A percentile compares a stretch with the other conserved stretches of the same genome.
Conservation (phyloP, 1,140 invertebrate genomes). For the Scaptodrosophila lebanonensis region DNA sequence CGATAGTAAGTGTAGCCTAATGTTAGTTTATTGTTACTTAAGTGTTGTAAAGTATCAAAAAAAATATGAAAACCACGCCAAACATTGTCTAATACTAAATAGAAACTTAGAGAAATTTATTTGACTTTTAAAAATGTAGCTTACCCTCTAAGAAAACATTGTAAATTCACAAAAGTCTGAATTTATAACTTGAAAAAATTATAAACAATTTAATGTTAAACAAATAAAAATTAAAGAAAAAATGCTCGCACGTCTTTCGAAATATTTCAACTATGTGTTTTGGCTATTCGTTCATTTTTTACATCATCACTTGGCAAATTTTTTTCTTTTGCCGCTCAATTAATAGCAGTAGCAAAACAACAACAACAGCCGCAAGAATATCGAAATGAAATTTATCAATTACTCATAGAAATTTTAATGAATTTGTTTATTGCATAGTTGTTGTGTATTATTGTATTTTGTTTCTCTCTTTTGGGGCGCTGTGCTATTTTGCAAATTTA, state of each 20-base stretch:
- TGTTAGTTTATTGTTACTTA: slow-evolving; percentile 51
- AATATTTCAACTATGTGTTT: slow-evolving; percentile 59
- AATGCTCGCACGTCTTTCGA: slow-evolving; percentile 1
- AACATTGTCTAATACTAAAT: too few species aligned
- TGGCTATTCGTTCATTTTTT: slow-evolving; percentile 22
- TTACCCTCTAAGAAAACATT: too few species aligned
- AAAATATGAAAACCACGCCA: too few species aligned
- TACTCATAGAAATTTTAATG: slow-evolving; percentile 72
- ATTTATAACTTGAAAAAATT: slow-evolving; percentile 38
- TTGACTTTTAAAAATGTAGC: too few species aligned
- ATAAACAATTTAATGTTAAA: slow-evolving; percentile 47
- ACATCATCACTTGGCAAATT: slow-evolving; percentile 25
- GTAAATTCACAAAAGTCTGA: too few species aligned
- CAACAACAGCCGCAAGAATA: slow-evolving; percentile 17
- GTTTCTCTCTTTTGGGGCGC: slow-evolving; percentile 9
- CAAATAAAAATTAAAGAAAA: slow-evolving; percentile 38
- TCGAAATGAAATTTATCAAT: slow-evolving; percentile 48
- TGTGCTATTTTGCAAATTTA: slow-evolving; percentile 8
- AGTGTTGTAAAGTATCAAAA: too few species aligned
- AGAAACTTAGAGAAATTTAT: too few species aligned
- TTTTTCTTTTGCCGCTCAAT: slow-evolving; percentile 2
- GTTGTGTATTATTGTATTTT: slow-evolving; percentile 20
- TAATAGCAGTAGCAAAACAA: slow-evolving; percentile 9
- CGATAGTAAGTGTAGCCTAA: slow-evolving; percentile 15
- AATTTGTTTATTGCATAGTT: slow-evolving; percentile 62